Evolutionary conservation across 2,113 vertebrate species (phyloP).

Genomic region (Cryptomyrus ogoouensis): DNA sequence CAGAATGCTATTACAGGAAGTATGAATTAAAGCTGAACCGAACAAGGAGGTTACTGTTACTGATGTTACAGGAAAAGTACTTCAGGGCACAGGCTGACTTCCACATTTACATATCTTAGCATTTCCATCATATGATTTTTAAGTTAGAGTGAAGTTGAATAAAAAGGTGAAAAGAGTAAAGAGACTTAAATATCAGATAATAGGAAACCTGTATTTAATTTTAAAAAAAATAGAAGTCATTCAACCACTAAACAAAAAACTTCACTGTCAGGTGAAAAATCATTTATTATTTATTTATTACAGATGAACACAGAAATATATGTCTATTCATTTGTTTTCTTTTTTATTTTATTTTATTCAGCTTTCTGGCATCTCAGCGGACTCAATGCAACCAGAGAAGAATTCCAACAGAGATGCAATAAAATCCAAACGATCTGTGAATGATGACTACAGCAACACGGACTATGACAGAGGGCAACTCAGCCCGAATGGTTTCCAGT

Average conservation of each 20-base stretch:
- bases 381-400: not conserved
- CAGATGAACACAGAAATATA: not conserved
- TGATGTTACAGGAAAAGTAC: not conserved
- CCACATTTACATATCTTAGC: not conserved
- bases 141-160: not conserved
- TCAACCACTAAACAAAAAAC: not conserved
- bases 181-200: not conserved
- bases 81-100: not conserved
- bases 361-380: not conserved
- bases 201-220: not conserved
- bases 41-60: not conserved
- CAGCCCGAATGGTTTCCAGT: conserved; percentile 26
- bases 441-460: conserved; percentile 18
- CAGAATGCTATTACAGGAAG: not conserved
- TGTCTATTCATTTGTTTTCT: not conserved
- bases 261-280: not conserved
- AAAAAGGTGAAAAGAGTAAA: not conserved
- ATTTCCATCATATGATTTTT: not conserved
- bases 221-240: not conserved
- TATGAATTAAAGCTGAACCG: not conserved
- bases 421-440: conserved; percentile 18
- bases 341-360: not conserved
- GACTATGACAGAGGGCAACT: conserved; percentile 34
- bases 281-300: not conserved
- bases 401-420: not conserved